These are phyloP conservation scores for Anthopleura sola DNA, from an alignment of 64 coral and sea anemone species.

Conservation along the genomic window DNA sequence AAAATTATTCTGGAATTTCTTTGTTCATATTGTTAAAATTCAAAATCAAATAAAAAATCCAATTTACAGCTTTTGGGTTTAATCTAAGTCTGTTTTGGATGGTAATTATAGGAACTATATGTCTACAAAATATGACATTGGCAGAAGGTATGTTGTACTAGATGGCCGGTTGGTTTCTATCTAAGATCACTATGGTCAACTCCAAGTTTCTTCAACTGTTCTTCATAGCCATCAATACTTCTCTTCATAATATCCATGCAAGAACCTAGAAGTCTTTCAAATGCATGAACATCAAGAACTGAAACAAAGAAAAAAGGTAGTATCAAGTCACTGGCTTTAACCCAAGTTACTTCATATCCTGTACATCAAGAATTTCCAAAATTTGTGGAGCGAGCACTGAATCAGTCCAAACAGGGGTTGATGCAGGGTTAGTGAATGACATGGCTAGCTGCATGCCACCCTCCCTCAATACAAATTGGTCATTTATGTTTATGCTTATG, in stretches of 20 bases:
- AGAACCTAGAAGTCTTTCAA: constrained; percentile 93
- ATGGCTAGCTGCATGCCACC: too few species aligned
- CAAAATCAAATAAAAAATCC: constrained; percentile 16
- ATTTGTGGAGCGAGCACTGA: too few species aligned
- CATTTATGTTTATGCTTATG: too few species aligned
- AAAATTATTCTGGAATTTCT: not conserved
- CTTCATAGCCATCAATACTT: constrained; percentile 94
- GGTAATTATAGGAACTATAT: not conserved
- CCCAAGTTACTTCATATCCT: not conserved
- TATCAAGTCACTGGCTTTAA: too few species aligned
- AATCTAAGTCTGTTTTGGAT: constrained; percentile 13
- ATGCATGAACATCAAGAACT: constrained; percentile 99
- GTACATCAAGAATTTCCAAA: too few species aligned
- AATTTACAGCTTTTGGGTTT: not conserved
- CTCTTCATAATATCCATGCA: constrained; percentile 99
- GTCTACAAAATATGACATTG: not conserved
- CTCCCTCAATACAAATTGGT: too few species aligned
- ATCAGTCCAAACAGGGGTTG: too few species aligned
- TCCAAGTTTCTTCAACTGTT: constrained; percentile 86
- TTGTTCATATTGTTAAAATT: not conserved
- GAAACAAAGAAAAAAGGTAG: constrained; percentile 30
- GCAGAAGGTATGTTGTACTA: too few species aligned
- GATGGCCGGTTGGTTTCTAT: constrained; percentile 21
- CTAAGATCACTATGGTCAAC: constrained; percentile 82
- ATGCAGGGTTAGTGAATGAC: too few species aligned